Percentiles rank a stretch among this genome's conserved stretches.
Conservation (phyloP, 2,113 vertebrate genomes). For the Malurus elegans region DNA sequence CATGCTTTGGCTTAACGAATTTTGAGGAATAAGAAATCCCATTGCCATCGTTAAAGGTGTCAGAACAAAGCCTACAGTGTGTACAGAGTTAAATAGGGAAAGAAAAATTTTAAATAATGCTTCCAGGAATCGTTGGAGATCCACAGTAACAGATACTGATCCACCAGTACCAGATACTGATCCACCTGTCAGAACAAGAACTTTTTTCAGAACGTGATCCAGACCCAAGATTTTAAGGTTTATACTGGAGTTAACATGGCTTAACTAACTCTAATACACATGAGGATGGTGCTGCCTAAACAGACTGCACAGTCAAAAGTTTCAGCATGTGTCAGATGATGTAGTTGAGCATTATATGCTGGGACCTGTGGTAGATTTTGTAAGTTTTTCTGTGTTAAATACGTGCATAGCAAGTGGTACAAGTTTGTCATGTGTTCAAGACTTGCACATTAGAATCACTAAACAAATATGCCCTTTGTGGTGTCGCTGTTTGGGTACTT, state of each 20-base stretch:
- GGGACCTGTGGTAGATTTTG: not conserved
- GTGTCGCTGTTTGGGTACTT: not conserved
- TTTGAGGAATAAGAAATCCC: not conserved
- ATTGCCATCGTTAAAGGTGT: not conserved
- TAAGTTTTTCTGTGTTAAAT: not conserved
- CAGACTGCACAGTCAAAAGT: not conserved
- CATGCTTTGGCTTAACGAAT: not conserved
- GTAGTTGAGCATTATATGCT: not conserved
- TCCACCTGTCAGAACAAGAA: no score
- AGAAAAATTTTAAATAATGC: no score
- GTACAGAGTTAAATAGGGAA: rapidly evolving
- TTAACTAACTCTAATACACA: not conserved
- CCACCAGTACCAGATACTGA: no score
- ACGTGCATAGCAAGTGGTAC: not conserved
- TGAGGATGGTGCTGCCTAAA: not conserved
- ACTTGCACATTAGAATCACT: not conserved
- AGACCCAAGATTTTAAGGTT: not conserved
- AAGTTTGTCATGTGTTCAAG: not conserved
- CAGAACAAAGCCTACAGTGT: not conserved
- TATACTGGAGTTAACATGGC: not conserved
- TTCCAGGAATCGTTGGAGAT: no score
- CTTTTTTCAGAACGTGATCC: not conserved
- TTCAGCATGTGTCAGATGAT: not conserved
- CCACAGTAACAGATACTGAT: no score
- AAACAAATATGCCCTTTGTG: not conserved